phyloP scores from a whole-genome alignment of 2,113 vertebrate species.

The Colaptes auratus region DNA sequence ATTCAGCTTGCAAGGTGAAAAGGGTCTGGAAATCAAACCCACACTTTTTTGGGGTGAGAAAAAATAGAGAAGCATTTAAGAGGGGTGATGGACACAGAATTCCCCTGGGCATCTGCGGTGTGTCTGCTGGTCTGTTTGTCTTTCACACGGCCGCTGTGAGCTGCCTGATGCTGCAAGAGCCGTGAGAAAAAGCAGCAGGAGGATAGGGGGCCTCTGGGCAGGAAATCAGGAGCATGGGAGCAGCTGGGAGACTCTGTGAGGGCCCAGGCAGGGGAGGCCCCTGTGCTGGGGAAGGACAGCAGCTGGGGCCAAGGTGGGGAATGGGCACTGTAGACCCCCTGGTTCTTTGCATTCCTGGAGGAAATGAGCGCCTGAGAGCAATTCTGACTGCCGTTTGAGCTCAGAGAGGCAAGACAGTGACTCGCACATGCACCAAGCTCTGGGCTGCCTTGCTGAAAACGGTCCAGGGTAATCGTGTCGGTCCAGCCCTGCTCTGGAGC shows the following conservation, averaged over 20 bases:
- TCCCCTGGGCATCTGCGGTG: neutral
- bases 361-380: conserved; percentile 49
- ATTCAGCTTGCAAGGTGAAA: neutral
- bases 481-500: neutral
- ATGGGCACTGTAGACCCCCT: conserved; percentile 14
- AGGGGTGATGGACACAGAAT: neutral
- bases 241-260: conserved; percentile 24
- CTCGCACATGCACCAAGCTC: neutral
- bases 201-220: conserved; percentile 64
- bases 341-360: conserved; percentile 73
- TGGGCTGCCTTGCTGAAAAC: neutral
- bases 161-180: conserved; percentile 52
- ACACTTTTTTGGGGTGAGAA: neutral
- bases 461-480: neutral
- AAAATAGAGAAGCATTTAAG: neutral
- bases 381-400: conserved; percentile 42
- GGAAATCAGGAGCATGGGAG: conserved; percentile 78
- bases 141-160: conserved; percentile 46
- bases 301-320: conserved; percentile 65
- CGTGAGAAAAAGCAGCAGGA: conserved; percentile 79
- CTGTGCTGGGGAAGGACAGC: conserved; percentile 33
- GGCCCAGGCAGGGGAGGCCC: conserved; percentile 34
- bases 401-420: accelerated
- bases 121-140: neutral
- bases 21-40: neutral